Evolutionary conservation across 2,797 vertebrate genomes (phyloP).

Genomic region (Sus cebifrons): DNA sequence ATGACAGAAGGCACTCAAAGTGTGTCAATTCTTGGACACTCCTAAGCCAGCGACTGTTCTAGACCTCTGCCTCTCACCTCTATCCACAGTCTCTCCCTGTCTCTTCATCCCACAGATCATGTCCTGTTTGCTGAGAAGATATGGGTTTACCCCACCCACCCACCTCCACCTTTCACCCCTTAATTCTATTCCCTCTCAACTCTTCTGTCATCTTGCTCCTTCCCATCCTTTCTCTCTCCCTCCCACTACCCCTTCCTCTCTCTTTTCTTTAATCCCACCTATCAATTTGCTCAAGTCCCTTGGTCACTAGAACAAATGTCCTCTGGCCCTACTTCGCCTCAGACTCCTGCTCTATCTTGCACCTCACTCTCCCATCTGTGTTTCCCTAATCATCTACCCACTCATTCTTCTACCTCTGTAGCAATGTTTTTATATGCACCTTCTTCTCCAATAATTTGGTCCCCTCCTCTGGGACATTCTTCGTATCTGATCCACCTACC

Average conservation of each 20-base stretch:
- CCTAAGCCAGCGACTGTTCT: neutral
- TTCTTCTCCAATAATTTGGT: constrained; percentile 15
- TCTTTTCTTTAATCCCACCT: neutral
- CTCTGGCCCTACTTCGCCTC: neutral
- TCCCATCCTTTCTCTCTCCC: neutral
- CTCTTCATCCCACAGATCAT: neutral
- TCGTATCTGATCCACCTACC: neutral
- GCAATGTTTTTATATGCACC: neutral
- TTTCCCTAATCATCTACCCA: neutral
- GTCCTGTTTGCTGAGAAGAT: neutral
- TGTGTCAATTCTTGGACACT: neutral
- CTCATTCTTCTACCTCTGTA: constrained; percentile 1
- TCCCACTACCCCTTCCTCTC: neutral
- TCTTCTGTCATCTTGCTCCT: neutral
- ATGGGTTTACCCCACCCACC: neutral
- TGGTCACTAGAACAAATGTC: neutral
- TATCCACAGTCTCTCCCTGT: neutral
- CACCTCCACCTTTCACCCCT: neutral
- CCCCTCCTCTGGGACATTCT: neutral
- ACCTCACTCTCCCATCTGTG: neutral
- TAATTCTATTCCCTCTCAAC: neutral
- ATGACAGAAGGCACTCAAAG: neutral
- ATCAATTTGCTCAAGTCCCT: neutral
- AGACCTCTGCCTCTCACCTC: neutral
- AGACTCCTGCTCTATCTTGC: neutral